Evolutionary conservation across 1,140 invertebrate genomes (phyloP), one percentile per base, ranked within the genome.

Genomic region (Pseudachorutes palmiensis): DNA sequence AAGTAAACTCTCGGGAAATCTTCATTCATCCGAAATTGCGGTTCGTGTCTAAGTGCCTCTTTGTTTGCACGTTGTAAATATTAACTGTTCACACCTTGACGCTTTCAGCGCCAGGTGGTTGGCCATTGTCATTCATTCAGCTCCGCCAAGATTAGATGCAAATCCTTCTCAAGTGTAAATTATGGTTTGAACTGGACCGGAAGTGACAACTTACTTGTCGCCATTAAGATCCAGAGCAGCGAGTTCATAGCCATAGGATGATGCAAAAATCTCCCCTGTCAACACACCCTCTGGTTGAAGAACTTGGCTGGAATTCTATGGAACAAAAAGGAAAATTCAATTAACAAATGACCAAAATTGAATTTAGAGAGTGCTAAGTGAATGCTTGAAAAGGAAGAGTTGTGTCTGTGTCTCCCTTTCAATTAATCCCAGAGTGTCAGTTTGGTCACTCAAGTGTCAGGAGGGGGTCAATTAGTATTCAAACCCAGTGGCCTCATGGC

Each of bases 181-280:
- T n/a, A n/a, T n/a, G n/a, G n/a, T n/a, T n/a, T n/a, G n/a, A n/a
- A n/a, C n/a, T n/a, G n/a, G n/a, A n/a, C n/a, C n/a, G n/a, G n/a
- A n/a, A n/a, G 19, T 19, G 19, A 41, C 5, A 41, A 41, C 24
- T 80, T 81, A 91, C 86, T 85, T 85, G 78, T 96, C 92, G 14
- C 88, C 88, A 76, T 96, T 93, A 2, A 94, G 80, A 80, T 96
- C 92, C 22, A 88, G 86, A 2, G 87, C 83, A 2, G 88, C 80
- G 2, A 95, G 78, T 80, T 92, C 89, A 76, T 94, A 95, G 55
- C 93, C 92, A 78, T 90, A 96, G 76, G 88, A 91, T 1, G 89
- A 92, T 1, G 86, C 90, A 76, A 93, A 90, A 77, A 91, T 89
- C 79, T 93, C 89, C 0, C 91, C 91, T 62, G 84, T 84, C 1